These are phyloP conservation scores for Nesidiocoris tenuis DNA, from an alignment of 2,888 invertebrate species.

Conservation along the genomic window DNA sequence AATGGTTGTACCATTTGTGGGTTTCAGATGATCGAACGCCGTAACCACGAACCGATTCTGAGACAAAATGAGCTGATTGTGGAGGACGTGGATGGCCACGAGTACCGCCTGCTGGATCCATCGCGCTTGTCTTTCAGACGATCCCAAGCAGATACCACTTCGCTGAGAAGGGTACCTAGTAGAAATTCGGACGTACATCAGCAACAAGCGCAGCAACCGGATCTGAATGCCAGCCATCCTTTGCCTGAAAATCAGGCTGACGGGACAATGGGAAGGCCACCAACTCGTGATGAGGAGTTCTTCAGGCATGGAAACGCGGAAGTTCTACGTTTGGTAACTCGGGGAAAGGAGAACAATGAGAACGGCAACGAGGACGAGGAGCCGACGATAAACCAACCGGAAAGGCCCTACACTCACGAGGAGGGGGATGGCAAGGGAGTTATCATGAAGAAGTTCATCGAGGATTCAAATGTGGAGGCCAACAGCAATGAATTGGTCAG, in stretches of 20 bases:
- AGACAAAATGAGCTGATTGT: slow-evolving; percentile 56
- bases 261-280: slow-evolving; percentile 49
- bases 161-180: slow-evolving; percentile 29
- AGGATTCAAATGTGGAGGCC: slow-evolving; percentile 61
- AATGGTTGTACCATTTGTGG: too few relatives aligned
- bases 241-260: slow-evolving; percentile 50
- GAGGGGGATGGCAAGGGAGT: slow-evolving; percentile 79
- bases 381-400: slow-evolving; percentile 49
- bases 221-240: background rate
- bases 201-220: slow-evolving; percentile 53
- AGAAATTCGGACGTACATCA: slow-evolving; percentile 44
- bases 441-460: slow-evolving; percentile 78
- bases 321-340: slow-evolving; percentile 74
- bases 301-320: slow-evolving; percentile 84
- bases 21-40: slow-evolving; percentile 34
- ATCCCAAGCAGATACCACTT: slow-evolving; percentile 51
- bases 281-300: slow-evolving; percentile 60
- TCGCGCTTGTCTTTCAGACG: slow-evolving; percentile 52
- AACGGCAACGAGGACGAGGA: slow-evolving; percentile 46
- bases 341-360: slow-evolving; percentile 62
- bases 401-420: slow-evolving; percentile 49
- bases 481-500: slow-evolving; percentile 24
- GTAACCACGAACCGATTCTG: background rate
- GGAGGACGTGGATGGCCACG: slow-evolving; percentile 61
- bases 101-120: slow-evolving; percentile 51